A percentile compares a stretch with the other conserved stretches of the same genome.
Evolutionary conservation across 2,797 vertebrate genomes (phyloP).

Genomic region (Aulostomus chinensis): DNA sequence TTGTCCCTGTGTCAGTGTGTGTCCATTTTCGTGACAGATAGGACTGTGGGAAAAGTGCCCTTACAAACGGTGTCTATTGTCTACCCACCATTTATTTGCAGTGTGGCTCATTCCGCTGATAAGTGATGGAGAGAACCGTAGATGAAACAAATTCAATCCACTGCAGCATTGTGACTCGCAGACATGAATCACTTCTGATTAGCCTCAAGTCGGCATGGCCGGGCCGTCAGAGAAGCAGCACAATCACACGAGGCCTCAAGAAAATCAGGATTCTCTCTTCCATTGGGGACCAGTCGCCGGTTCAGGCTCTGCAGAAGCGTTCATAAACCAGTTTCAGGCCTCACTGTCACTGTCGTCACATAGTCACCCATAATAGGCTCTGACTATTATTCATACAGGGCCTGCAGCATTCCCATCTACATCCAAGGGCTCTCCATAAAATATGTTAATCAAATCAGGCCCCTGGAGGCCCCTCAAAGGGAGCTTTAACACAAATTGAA

Average conservation of each 20-base stretch:
- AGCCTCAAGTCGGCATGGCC: constrained; percentile 70
- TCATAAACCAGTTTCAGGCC: constrained; percentile 52
- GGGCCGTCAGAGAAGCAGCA: constrained; percentile 47
- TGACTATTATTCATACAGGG: constrained; percentile 78
- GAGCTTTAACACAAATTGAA: constrained; percentile 80
- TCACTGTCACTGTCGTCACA: constrained; percentile 62
- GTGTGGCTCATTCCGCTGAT: constrained; percentile 56
- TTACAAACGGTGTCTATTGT: constrained; percentile 69
- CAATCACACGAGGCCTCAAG: constrained; percentile 42
- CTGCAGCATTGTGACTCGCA: constrained; percentile 65
- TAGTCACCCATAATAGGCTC: constrained; percentile 64
- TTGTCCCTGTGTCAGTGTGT: constrained; percentile 74
- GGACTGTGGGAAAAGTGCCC: constrained; percentile 80
- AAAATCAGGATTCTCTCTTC: constrained; percentile 54
- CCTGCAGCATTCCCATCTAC: constrained; percentile 53
- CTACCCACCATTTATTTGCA: constrained; percentile 59
- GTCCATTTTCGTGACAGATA: constrained; percentile 74
- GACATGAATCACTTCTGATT: constrained; percentile 79
- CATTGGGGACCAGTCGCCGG: constrained; percentile 47
- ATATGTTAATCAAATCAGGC: constrained; percentile 80
- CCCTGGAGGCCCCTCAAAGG: constrained; percentile 73
- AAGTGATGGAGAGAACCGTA: constrained; percentile 69
- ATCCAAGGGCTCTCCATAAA: constrained; percentile 70
- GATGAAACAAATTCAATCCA: constrained; percentile 76
- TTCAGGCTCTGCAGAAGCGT: constrained; percentile 36